These are phyloP conservation scores for Pediacus dermestoides DNA, from an alignment of 2,888 invertebrate genomes.

Conservation along the genomic window DNA sequence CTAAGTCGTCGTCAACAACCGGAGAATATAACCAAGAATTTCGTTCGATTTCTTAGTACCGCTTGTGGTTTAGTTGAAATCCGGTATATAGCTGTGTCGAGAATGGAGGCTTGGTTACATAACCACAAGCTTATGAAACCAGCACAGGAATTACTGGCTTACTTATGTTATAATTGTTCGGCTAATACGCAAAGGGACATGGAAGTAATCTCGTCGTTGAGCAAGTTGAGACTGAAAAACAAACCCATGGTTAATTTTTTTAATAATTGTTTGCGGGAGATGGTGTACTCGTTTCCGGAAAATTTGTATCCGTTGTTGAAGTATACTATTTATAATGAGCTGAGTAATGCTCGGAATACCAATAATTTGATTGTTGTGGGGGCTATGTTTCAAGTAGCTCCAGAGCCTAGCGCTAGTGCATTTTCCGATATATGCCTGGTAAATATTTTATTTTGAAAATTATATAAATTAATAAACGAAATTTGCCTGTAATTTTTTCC, in stretches of 20 bases:
- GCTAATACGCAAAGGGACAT: slow-evolving; percentile 62
- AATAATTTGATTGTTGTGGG: slow-evolving; percentile 93
- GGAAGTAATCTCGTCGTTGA: slow-evolving; percentile 72
- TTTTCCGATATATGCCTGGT: slow-evolving; percentile 79
- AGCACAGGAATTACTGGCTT: slow-evolving; percentile 87
- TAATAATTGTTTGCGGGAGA: slow-evolving; percentile 82
- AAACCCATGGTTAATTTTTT: slow-evolving; percentile 89
- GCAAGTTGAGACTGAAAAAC: slow-evolving; percentile 88
- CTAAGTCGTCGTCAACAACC: slow-evolving; percentile 79
- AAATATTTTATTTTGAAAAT: slow-evolving; percentile 24
- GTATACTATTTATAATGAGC: slow-evolving; percentile 91
- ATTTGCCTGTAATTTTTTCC: slow-evolving; percentile 38
- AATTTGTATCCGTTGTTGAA: slow-evolving; percentile 82
- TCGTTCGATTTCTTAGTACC: slow-evolving; percentile 78
- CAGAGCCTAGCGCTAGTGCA: slow-evolving; percentile 76
- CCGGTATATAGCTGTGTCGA: slow-evolving; percentile 71
- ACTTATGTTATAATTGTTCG: slow-evolving; percentile 87
- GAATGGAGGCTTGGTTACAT: slow-evolving; percentile 91
- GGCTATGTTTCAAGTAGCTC: slow-evolving; percentile 81
- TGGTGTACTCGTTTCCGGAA: slow-evolving; percentile 79
- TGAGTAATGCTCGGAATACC: slow-evolving; percentile 86
- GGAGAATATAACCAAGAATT: slow-evolving; percentile 84
- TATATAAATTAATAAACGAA: background rate
- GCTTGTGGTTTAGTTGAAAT: slow-evolving; percentile 86
- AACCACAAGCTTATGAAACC: slow-evolving; percentile 91